Percentiles rank a stretch among this genome's conserved stretches.
Evolutionary conservation across 2,888 invertebrate species (phyloP).

Genomic region (Torymus texanus): DNA sequence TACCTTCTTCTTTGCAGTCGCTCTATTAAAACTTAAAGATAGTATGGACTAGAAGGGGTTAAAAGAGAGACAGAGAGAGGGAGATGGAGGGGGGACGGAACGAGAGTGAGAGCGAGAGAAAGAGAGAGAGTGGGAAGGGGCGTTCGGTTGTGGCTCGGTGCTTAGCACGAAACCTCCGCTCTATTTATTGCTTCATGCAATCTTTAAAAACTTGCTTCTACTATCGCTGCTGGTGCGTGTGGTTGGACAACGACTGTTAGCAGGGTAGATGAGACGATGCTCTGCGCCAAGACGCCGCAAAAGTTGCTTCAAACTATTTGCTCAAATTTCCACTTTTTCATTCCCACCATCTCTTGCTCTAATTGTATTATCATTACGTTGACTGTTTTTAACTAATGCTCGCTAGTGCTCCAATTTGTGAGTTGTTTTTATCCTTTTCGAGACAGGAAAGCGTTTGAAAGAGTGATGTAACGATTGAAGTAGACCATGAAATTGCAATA

Average conservation of each 20-base stretch:
- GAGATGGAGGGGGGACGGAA: too few relatives aligned
- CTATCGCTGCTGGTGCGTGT: background rate
- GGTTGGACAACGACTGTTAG: constrained; percentile 2
- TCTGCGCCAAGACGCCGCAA: background rate
- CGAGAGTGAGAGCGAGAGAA: too few relatives aligned
- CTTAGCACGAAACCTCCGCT: constrained; percentile 61
- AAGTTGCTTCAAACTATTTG: constrained; percentile 37
- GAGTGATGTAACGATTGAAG: background rate
- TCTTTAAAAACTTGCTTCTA: constrained; percentile 60
- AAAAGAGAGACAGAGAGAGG: background rate
- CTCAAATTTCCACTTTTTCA: background rate
- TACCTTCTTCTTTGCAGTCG: constrained; percentile 55
- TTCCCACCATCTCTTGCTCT: too few relatives aligned
- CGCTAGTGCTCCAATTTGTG: too few relatives aligned
- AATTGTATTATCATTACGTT: too few relatives aligned
- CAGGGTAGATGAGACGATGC: background rate
- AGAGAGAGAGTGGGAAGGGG: background rate
- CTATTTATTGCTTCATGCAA: constrained; percentile 66
- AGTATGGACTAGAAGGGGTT: constrained; percentile 38
- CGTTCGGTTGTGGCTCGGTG: constrained; percentile 55
- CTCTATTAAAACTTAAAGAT: constrained; percentile 69
- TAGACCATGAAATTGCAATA: constrained; percentile 1
- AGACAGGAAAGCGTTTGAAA: background rate
- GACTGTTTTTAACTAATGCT: too few relatives aligned
- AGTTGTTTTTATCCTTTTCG: background rate